Conservation (phyloP, 1,140 invertebrate genomes). For the Latrodectus geometricus region DNA sequence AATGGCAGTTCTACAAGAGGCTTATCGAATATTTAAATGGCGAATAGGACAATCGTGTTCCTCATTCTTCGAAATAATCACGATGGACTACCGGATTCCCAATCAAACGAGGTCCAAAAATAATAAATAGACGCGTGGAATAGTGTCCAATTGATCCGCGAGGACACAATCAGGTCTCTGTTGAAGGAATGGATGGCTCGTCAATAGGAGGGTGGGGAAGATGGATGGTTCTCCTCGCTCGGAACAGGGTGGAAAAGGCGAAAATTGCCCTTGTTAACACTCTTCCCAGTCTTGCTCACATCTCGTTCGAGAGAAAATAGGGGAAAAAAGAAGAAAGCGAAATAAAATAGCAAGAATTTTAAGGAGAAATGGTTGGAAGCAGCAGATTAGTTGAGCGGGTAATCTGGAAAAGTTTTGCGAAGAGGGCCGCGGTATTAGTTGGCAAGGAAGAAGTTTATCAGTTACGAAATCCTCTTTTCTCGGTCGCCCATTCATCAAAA, state of each 20-base stretch:
- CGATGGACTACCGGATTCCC: too few species aligned
- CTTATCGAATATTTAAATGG: too few species aligned
- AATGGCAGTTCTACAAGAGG: too few species aligned
- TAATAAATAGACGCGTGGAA: not conserved
- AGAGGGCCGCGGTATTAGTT: not conserved
- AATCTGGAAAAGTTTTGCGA: slow-evolving; percentile 31
- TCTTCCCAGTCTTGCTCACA: slow-evolving; percentile 30
- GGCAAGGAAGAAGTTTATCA: not conserved
- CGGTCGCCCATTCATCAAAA: slow-evolving; percentile 38
- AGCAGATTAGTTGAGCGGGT: slow-evolving; percentile 44
- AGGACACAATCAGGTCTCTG: slow-evolving; percentile 42
- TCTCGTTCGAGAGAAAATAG: not conserved
- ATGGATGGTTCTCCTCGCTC: slow-evolving; percentile 25
- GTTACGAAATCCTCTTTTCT: not conserved
- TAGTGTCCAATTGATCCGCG: slow-evolving; percentile 45
- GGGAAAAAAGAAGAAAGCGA: slow-evolving; percentile 1
- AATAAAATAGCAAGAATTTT: slow-evolving; percentile 19
- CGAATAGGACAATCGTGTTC: too few species aligned
- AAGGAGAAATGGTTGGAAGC: not conserved
- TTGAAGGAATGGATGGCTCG: slow-evolving; percentile 34
- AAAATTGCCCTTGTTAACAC: slow-evolving; percentile 58
- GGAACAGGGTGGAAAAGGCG: slow-evolving; percentile 26
- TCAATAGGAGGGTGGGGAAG: slow-evolving; percentile 45
- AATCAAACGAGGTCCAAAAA: too few species aligned
- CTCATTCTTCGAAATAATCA: too few species aligned